A percentile compares a stretch with the other conserved stretches of the same genome.
Conservation (phyloP, 2,797 vertebrate genomes). For the Propithecus perrieri region DNA sequence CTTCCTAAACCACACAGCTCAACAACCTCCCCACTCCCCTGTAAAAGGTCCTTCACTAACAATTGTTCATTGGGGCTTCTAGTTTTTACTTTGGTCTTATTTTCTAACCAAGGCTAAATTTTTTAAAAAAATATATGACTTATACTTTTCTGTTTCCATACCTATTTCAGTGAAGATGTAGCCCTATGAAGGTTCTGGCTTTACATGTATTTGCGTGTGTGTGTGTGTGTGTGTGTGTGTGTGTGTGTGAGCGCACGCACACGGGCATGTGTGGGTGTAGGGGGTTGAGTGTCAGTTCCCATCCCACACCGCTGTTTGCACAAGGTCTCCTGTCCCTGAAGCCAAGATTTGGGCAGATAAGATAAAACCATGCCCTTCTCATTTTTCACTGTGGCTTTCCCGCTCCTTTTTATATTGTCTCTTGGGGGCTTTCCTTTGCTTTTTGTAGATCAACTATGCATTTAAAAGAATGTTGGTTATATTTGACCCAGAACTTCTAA, state of each 20-base stretch:
- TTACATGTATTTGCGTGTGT: not conserved
- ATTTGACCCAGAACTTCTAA: conserved; percentile 24
- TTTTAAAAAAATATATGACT: not conserved
- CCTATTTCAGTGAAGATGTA: not conserved
- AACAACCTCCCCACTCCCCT: not conserved
- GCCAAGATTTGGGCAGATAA: not conserved
- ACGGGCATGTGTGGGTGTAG: no score
- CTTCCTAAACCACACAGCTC: not conserved
- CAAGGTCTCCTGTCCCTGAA: not conserved
- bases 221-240: not conserved
- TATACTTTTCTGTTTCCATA: not conserved
- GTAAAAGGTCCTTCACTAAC: not conserved
- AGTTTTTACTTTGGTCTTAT: not conserved
- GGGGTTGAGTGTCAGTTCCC: not conserved
- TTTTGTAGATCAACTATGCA: not conserved
- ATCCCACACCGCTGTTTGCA: not conserved
- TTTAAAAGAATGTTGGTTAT: conserved; percentile 30
- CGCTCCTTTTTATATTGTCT: not conserved
- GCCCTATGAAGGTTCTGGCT: not conserved
- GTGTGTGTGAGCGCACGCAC: no score
- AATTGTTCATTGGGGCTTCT: not conserved
- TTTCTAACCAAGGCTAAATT: conserved; percentile 11
- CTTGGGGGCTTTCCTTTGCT: not conserved
- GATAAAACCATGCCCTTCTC: not conserved
- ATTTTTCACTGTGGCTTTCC: not conserved